Base-by-base conservation (phyloP, 2,113 vertebrate species). In the Triplophysa siluroides region DNA sequence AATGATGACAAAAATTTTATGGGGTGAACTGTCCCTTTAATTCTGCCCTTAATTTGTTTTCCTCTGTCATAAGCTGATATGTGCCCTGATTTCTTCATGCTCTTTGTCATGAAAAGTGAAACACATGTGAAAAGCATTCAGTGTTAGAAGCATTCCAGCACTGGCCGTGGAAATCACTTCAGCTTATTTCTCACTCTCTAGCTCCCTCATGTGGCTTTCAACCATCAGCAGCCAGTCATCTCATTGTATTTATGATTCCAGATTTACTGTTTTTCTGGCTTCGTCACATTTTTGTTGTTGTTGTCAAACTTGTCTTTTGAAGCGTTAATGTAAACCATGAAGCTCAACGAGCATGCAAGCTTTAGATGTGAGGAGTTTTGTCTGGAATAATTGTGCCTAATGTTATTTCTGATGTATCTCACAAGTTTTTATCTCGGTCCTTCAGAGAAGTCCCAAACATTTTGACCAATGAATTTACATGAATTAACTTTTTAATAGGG, bases 181-280 rank as follows among this genome's bases (percentile, higher is more conserved):
- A 60, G 61, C 56, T 66, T 19, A n/a, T 61, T 78, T 68, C 52
- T 19, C 43, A 58, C 45, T 75, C 79, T 84, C 33, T 78, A 69
- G 75, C 79, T 81, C 79, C 75, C 79, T 50, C 83, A n/a, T 74
- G 83, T 68, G 78, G 64, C 72, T 29, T 47, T 78, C 54, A 67
- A 23, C 62, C 73, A 78, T 74, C 52, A 23, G 33, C 33, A 38
- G 33, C 23, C 64, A 78, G 61, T 41, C 43, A 69, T 38, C 29
- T 62, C 69, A 33, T 65, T 78, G 29, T 63, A 9, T 52, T 38
- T 56, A 41, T 54, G 61, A 75, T 66, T 5, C 18, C 29, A 29
- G 75, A 80, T 56, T 80, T 74, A 62, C 47, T 43, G 61, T 63
- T 47, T 6, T 47, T 24, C 41, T 41, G 45, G 52, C 14, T 61